These are phyloP conservation scores for Zelleria hepariella DNA, from an alignment of 2,888 invertebrate species.

Conservation along the genomic window DNA sequence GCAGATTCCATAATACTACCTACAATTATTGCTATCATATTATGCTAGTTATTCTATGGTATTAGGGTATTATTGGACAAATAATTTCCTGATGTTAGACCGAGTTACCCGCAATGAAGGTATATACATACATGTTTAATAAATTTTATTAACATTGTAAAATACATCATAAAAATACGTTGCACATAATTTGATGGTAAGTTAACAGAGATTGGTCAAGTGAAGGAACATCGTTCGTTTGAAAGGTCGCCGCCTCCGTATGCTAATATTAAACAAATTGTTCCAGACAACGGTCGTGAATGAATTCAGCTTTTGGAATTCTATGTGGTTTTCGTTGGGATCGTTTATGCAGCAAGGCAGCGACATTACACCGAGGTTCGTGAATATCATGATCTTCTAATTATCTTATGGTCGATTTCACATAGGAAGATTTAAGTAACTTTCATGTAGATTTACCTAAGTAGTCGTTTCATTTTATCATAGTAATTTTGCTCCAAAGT, in stretches of 20 bases:
- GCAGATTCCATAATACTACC: too few species aligned
- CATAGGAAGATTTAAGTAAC: too few species aligned
- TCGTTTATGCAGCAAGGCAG: constrained; percentile 99
- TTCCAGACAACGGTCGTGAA: constrained; percentile 81
- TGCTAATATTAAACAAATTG: constrained; percentile 1
- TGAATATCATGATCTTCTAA: constrained; percentile 25
- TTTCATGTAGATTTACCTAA: too few species aligned
- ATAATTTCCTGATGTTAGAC: too few species aligned
- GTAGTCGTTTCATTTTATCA: too few species aligned
- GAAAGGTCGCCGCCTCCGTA: neutral
- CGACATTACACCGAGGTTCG: constrained; percentile 93
- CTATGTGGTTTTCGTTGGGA: constrained; percentile 97
- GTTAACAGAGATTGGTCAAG: neutral
- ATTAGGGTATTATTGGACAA: too few species aligned
- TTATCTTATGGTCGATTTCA: neutral
- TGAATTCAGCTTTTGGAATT: constrained; percentile 96
- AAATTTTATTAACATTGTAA: too few species aligned
- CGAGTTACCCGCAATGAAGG: too few species aligned
- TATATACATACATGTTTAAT: too few species aligned
- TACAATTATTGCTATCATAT: too few species aligned
- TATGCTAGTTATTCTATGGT: too few species aligned
- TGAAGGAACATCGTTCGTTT: neutral
- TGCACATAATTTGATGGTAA: neutral
- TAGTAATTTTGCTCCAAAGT: too few species aligned
- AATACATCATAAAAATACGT: neutral